Evolutionary conservation across 2,113 vertebrate genomes (phyloP).

Genomic region (Promerops cafer): DNA sequence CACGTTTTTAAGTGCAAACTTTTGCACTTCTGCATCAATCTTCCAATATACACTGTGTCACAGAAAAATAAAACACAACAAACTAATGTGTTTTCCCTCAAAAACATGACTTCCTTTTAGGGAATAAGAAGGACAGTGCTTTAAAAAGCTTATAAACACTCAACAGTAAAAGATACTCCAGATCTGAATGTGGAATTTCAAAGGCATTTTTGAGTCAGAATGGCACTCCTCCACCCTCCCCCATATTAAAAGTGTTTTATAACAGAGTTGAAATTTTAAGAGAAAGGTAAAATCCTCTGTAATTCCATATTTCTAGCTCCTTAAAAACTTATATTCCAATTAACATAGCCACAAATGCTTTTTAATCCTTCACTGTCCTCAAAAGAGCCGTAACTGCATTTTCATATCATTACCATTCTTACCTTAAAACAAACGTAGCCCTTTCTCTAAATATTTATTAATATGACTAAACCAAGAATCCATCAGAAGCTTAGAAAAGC

Average conservation of each 20-base stretch:
- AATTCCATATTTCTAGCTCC: not conserved
- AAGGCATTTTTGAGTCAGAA: not conserved
- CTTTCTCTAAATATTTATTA: slow-evolving; percentile 1
- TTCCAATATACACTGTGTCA: not conserved
- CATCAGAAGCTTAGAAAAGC: slow-evolving; percentile 10
- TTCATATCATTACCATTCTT: not conserved
- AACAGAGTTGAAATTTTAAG: not conserved
- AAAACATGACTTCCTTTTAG: not conserved
- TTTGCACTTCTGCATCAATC: not conserved
- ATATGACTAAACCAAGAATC: not conserved
- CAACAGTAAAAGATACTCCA: not conserved
- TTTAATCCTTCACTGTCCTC: not conserved
- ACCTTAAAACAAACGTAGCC: not conserved
- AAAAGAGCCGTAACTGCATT: not conserved
- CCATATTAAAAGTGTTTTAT: not conserved
- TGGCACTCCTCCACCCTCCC: not conserved
- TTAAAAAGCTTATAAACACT: not conserved
- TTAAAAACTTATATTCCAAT: not conserved
- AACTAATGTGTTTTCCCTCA: not conserved
- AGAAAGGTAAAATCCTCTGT: not conserved
- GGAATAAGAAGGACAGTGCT: not conserved
- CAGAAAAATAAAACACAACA: not conserved
- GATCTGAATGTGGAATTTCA: not conserved
- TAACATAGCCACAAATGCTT: not conserved
- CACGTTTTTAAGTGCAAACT: not conserved